phyloP scores from a whole-genome alignment of 1,140 invertebrate species.

The Elymnias hypermnestra region DNA sequence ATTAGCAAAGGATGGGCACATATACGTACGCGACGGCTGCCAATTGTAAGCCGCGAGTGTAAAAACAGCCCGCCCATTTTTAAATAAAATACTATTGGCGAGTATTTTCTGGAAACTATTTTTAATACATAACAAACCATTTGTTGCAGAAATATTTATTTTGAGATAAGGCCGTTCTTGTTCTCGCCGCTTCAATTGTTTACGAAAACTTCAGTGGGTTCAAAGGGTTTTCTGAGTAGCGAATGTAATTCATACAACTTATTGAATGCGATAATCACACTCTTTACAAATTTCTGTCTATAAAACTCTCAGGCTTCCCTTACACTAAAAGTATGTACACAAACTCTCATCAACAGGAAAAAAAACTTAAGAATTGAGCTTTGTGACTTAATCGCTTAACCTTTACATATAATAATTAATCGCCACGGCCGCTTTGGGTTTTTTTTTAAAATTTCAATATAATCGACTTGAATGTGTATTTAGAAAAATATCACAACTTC shows the following conservation, averaged over 20 bases:
- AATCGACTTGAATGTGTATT: conserved; percentile 27
- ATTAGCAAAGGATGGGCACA: too few relatives aligned
- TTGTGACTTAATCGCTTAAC: conserved; percentile 60
- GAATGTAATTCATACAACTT: conserved; percentile 18
- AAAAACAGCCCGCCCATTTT: too few relatives aligned
- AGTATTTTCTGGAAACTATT: too few relatives aligned
- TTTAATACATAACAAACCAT: too few relatives aligned
- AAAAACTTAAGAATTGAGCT: conserved; percentile 65
- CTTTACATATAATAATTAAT: conserved; percentile 32
- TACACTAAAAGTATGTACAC: conserved; percentile 67
- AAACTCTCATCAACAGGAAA: conserved; percentile 64
- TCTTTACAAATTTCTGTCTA: conserved; percentile 52
- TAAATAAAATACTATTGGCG: too few relatives aligned
- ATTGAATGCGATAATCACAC: conserved; percentile 37
- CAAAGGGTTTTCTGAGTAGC: conserved; percentile 15
- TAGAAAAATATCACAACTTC: conserved; percentile 74
- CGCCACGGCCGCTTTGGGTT: conserved; percentile 36
- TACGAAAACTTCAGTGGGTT: too few relatives aligned
- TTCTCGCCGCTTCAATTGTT: too few relatives aligned
- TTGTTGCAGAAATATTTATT: too few relatives aligned
- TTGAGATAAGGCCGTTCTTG: too few relatives aligned
- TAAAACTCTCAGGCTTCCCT: conserved; percentile 65
- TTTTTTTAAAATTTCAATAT: conserved; percentile 40
- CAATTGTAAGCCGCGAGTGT: too few relatives aligned
- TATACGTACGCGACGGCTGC: too few relatives aligned